Base-by-base conservation (phyloP, 2,797 vertebrate genomes). In the Phoeniculus purpureus region DNA sequence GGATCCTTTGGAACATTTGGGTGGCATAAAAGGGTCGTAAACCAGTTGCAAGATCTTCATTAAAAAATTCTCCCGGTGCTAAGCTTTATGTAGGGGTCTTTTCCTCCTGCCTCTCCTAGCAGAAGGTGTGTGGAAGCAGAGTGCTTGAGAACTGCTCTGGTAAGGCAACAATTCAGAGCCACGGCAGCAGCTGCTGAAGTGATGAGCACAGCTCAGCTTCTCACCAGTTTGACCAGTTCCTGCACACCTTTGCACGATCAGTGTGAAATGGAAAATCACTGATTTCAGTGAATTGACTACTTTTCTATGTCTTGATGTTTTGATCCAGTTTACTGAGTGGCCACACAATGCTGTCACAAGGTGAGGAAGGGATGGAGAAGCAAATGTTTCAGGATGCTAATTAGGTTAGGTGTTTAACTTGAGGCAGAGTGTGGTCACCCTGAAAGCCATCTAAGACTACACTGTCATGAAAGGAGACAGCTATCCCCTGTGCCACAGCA, bases 1-100 rank as follows among this genome's bases (percentile, higher is more conserved):
- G 51, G 25, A 85, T 77, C 26, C 32, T 66, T 81, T 62, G 58
- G 81, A 94, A 76, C 61, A 91, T 92, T 87, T 54, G 9, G 15
- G 29, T 60, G 27, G 16, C n/a, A 79, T 90, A 91, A 91, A 95
- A 32, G 20, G 12, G 9, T 79, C 10, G 15, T 84, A 87, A 95
- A 84, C 14, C 31, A 56, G 25, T 54, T 61, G 40, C 21, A 83
- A 79, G 78, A 50, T 50, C 70, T 55, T 72, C 34, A 54, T 65
- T 89, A 43, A 61, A 79, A 68, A 67, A 34, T 74, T 85, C 7
- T 64, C 20, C 26, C 26, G 13, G 32, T 65, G 31, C 29, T 71
- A 43, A 86, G 67, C 40, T 74, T 93, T 56, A 67, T 61, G 50
- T 37, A 31, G 54, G 22, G 21, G 8, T 55, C 45, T 89, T 89